phyloP scores from a whole-genome alignment of 2,113 vertebrate species.

The Zosterops pallidus region DNA sequence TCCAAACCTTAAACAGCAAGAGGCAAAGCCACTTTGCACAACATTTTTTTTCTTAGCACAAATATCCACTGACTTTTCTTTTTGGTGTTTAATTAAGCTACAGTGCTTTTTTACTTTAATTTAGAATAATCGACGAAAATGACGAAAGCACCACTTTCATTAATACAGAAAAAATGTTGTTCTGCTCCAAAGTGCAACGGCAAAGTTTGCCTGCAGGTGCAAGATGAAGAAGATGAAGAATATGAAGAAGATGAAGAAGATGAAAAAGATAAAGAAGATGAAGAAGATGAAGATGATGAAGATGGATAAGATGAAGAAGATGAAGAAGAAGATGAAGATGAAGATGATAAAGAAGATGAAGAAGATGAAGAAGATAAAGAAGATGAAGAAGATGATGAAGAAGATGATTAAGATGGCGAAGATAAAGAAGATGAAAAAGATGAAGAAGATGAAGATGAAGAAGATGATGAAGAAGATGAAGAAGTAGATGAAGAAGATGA shows the following conservation, averaged over 20 bases:
- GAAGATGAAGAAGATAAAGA: too few relatives aligned
- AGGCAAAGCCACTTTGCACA: neutral
- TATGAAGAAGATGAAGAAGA: neutral
- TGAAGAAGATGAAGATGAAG: neutral
- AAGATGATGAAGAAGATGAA: too few relatives aligned
- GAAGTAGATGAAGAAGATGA: too few relatives aligned
- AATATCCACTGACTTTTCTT: neutral
- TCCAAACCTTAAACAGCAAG: neutral
- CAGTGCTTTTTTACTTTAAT: neutral
- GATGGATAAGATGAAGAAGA: too few relatives aligned
- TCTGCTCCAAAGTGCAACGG: neutral
- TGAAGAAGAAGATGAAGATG: too few relatives aligned
- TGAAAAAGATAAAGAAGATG: too few relatives aligned
- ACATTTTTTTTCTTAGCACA: neutral
- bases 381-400: too few relatives aligned
- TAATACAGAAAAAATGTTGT: neutral
- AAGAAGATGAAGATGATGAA: too few relatives aligned
- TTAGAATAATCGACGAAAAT: neutral
- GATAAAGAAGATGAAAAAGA: too few relatives aligned
- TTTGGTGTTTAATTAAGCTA: neutral
- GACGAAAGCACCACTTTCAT: neutral
- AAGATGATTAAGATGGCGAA: too few relatives aligned
- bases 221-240: neutral
- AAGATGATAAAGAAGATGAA: too few relatives aligned
- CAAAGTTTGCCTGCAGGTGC: neutral